phyloP scores from a whole-genome alignment of 2,888 invertebrate genomes.

The Dicycla oo region DNA sequence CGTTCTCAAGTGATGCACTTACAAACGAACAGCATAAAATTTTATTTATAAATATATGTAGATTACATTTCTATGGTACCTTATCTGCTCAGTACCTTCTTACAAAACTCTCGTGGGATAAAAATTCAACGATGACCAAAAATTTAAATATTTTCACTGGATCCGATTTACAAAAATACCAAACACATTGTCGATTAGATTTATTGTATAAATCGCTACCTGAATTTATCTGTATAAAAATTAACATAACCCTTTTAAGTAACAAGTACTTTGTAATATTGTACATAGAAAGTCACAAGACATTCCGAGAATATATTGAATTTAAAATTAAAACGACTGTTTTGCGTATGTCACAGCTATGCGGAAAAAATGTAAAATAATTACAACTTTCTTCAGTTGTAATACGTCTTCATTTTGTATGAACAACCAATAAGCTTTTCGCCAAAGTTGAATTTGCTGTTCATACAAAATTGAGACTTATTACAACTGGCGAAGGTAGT shows the following conservation, averaged over 20 bases:
- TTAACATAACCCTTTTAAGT: conserved; percentile 51
- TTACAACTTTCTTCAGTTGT: too few species aligned
- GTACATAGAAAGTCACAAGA: conserved; percentile 40
- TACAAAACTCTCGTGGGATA: conserved; percentile 39
- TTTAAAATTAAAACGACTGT: conserved; percentile 69
- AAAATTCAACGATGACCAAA: conserved; percentile 13
- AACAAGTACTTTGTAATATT: conserved; percentile 36
- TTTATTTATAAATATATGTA: too few species aligned
- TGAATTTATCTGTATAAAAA: conserved; percentile 48
- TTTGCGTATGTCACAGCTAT: conserved; percentile 78
- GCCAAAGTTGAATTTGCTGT: too few species aligned
- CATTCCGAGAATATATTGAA: conserved; percentile 65
- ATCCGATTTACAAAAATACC: conserved; percentile 29
- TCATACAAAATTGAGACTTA: too few species aligned
- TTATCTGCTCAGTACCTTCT: not conserved
- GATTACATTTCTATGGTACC: too few species aligned
- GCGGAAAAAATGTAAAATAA: too few species aligned
- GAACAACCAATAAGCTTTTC: too few species aligned
- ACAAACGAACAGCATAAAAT: too few species aligned
- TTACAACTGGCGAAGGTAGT: too few species aligned
- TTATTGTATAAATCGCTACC: conserved; percentile 57
- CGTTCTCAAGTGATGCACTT: too few species aligned
- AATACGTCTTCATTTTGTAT: too few species aligned
- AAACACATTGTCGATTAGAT: conserved; percentile 40
- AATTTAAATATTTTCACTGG: conserved; percentile 37